Base-by-base conservation (phyloP, 1,140 invertebrate genomes). In the Manduca sexta region DNA sequence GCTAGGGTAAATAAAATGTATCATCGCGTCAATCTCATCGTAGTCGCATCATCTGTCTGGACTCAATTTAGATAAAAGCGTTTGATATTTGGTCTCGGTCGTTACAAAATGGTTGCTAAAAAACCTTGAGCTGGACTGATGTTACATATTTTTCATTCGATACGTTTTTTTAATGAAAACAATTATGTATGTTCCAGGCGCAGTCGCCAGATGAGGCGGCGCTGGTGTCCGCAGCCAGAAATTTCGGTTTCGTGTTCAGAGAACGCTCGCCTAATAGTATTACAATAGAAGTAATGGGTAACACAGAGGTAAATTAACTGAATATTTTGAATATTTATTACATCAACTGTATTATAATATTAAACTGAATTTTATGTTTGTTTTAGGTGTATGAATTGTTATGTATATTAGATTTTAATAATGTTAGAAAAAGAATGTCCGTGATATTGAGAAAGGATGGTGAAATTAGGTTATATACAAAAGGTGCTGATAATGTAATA, bases 401-500 rank as follows among this genome's bases (percentile, higher is more conserved):
- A 37, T 97, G 96, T 84, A 99, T 99, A 81, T 89, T 99, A 50
- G 98, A 99, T 88, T 99, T 99, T 82, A 98, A 99, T 88, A 99
- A 99, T 88, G 94, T 98, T 58, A 89, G 98, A 51, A 99, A 99
- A 89, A 89, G 98, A 84, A 99, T 99, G 98, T 99, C 98, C 43
- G 98, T 99, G 42, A 97, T 99, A 74, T 88, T 98, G 57, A 90
- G 93, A 73, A 92, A 90, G 65, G 93, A 98, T 69, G 94, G 94
- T 30, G 91, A 94, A 72, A 91, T 99, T 60, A 90, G 92, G 69
- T 89, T 99, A 53, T 98, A 97, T 80, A 99, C 97, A 82, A 99
- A 99, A 90, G 97, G 98, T 56, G 98, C 98, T 40, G 98, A 99
- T 88, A 98, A 96, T 84, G 95, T 99, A 54, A 96, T 99, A 77